Base-by-base conservation (phyloP, 2,113 vertebrate species). In the Acrocephalus kingi region DNA sequence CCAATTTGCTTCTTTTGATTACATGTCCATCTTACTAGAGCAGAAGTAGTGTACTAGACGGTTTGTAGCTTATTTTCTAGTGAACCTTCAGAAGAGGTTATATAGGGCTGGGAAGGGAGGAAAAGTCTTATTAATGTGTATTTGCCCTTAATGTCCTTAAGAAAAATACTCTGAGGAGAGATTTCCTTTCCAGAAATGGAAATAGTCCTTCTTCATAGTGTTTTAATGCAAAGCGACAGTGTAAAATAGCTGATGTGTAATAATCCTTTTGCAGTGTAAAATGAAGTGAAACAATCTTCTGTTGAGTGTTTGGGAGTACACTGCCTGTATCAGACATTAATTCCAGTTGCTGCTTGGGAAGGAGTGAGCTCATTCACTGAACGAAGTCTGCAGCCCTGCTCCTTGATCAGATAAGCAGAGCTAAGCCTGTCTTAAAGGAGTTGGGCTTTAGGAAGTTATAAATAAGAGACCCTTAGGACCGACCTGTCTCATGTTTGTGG, bases 1-100 rank as follows among this genome's bases (percentile, higher is more conserved):
- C 88, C 86, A 73, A 95, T 97, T 97, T 97, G 61, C 84, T 97
- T 87, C 62, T 95, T 92, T 90, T 98, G 97, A 98, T 97, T 97
- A 94, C 59, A 68, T 94, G 90, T 97, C 95, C 87, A 73, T 97
- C 85, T 97, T 95, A 76, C 69, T 89, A 68, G 72, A 96, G 80
- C 41, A 80, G 64, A 54, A 88, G 75, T 87, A 82, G 81, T 87
- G 73, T 81, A 73, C 74, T 83, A 37, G 45, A 30, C 51, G 28
- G 37, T 71, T 96, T 78, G 28, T 67, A 90, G 75, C 59, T 82
- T 90, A 76, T 92, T 93, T 95, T 84, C 76, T 73, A 77, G 51
- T 90, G 68, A 54, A 62, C 41, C 49, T 96, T 96, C 37, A 91
- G 46, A 28, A 92, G 37, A 72, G 59, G 54, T 94, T 87, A 58